phyloP scores from a whole-genome alignment of 2,797 vertebrate species.

The Perodicticus potto region DNA sequence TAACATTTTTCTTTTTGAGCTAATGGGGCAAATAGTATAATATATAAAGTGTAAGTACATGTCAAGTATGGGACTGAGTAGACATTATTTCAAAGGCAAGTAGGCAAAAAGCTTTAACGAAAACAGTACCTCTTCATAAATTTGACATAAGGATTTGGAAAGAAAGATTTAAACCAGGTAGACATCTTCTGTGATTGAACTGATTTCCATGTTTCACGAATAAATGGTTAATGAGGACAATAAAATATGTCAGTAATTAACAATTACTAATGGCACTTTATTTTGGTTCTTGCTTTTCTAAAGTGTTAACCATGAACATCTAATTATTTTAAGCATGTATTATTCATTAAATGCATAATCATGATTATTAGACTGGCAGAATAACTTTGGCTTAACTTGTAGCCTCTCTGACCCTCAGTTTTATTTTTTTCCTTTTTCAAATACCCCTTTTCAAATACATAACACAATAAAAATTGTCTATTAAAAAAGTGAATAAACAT shows the following conservation, averaged over 20 bases:
- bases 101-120: not conserved
- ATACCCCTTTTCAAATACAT: not conserved
- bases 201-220: not conserved
- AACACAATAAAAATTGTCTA: not conserved
- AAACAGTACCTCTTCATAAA: not conserved
- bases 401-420: constrained; percentile 10
- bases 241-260: constrained; percentile 43
- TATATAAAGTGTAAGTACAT: not conserved
- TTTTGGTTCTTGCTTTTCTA: constrained; percentile 50
- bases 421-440: constrained; percentile 32
- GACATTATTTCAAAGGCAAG: constrained; percentile 28
- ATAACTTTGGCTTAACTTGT: not conserved
- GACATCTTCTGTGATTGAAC: not conserved
- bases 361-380: constrained; percentile 14
- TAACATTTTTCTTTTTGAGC: constrained; percentile 44
- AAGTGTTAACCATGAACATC: not conserved
- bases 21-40: not conserved
- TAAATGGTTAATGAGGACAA: not conserved
- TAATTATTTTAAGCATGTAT: constrained; percentile 54
- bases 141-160: constrained; percentile 50
- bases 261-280: constrained; percentile 28
- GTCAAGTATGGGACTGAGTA: not conserved
- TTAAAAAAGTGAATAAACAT: not conserved
- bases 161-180: constrained; percentile 37
- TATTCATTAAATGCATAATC: constrained; percentile 21